Evolutionary conservation across 1,140 invertebrate species (phyloP).

Genomic region (Apis florea): DNA sequence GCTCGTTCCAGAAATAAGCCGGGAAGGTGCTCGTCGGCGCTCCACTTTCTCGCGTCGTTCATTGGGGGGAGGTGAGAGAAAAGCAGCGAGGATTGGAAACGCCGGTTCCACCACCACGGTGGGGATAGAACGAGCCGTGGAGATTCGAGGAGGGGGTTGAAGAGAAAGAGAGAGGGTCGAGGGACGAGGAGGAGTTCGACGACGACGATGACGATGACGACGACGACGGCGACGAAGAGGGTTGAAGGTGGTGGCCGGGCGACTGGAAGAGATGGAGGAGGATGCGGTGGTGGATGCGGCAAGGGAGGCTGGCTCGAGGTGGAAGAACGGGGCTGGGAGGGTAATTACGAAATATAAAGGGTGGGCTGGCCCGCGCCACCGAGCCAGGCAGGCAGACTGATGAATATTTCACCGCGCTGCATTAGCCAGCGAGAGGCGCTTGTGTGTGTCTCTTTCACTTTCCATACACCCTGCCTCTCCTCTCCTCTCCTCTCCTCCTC

Average conservation of each 20-base stretch:
- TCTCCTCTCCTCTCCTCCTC: neutral
- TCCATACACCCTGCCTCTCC: constrained; percentile 53
- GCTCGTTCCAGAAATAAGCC: constrained; percentile 18
- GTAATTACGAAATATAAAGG: constrained; percentile 80
- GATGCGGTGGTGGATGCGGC: constrained; percentile 48
- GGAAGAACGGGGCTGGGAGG: constrained; percentile 71
- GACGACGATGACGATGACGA: constrained; percentile 58
- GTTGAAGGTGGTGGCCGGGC: constrained; percentile 39
- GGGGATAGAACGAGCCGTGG: constrained; percentile 14
- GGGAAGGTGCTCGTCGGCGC: constrained; percentile 34
- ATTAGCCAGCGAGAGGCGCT: constrained; percentile 76
- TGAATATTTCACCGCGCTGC: constrained; percentile 79
- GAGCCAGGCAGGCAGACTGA: constrained; percentile 76
- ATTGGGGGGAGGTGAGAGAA: constrained; percentile 54
- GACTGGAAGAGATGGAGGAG: constrained; percentile 41
- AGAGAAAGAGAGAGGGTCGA: neutral
- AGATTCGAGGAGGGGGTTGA: constrained; percentile 1
- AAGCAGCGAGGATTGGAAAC: constrained; percentile 64
- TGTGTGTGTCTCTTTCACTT: constrained; percentile 75
- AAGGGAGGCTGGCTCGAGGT: constrained; percentile 66
- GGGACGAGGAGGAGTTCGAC: constrained; percentile 48
- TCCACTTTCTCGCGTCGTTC: constrained; percentile 43
- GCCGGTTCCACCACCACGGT: constrained; percentile 42
- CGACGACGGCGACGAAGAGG: constrained; percentile 58
- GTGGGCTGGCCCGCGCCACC: constrained; percentile 73